Evolutionary conservation across 2,113 vertebrate species (phyloP).

Genomic region (Dromas ardeola): DNA sequence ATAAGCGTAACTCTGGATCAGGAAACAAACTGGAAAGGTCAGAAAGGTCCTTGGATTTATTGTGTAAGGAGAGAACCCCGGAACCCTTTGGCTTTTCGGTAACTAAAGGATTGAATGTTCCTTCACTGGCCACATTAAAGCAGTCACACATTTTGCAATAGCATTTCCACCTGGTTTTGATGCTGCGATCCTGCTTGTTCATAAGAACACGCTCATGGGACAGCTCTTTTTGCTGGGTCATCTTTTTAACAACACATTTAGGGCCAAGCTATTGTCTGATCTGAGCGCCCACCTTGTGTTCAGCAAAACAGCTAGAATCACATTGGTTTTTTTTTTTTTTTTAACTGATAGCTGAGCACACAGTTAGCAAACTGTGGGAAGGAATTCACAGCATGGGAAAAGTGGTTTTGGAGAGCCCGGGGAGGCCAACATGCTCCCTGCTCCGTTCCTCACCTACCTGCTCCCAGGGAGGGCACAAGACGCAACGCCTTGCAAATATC

Average conservation of each 20-base stretch:
- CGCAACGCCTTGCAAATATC: neutral
- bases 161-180: neutral
- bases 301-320: neutral
- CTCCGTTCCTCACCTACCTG: neutral
- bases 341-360: neutral
- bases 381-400: neutral
- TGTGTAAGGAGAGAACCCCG: neutral
- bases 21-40: neutral
- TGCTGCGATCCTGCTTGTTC: neutral
- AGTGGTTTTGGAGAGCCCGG: neutral
- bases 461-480: neutral
- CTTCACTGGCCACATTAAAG: neutral
- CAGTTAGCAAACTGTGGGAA: neutral
- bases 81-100: neutral
- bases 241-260: neutral
- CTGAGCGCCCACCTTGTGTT: neutral
- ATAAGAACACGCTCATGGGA: neutral
- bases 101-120: neutral
- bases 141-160: neutral
- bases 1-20: neutral
- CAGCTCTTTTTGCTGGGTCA: neutral
- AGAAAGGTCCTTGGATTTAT: slow-evolving; percentile 6
- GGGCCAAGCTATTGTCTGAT: neutral
- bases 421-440: neutral
- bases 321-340: no score